phyloP scores from a whole-genome alignment of 2,888 invertebrate species.

The Timema cristinae region DNA sequence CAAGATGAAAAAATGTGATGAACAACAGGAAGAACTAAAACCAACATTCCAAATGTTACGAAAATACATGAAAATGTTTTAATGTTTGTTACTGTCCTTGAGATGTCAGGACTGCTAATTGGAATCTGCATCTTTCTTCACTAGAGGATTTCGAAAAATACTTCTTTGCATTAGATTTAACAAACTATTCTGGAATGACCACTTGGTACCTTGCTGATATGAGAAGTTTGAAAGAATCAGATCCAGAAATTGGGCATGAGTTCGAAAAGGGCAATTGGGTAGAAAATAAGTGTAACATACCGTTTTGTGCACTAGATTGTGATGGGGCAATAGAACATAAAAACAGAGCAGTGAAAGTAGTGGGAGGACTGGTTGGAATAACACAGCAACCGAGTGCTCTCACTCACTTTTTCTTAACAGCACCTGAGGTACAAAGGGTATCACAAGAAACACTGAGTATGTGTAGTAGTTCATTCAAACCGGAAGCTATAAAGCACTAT shows the following conservation, averaged over 20 bases:
- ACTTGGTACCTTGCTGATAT: constrained; percentile 17
- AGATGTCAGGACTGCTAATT: constrained; percentile 18
- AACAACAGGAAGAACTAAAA: background rate
- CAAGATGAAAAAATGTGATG: no score
- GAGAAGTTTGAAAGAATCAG: constrained; percentile 17
- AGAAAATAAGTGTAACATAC: constrained; percentile 16
- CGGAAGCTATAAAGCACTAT: constrained; percentile 16
- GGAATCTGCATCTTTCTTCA: constrained; percentile 17
- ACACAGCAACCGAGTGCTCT: constrained; percentile 18
- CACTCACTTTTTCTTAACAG: constrained; percentile 17
- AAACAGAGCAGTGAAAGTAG: constrained; percentile 19
- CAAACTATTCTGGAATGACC: constrained; percentile 23
- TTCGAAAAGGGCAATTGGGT: constrained; percentile 20
- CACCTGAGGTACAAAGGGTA: constrained; percentile 13
- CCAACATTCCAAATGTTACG: constrained; percentile 13
- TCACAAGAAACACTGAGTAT: constrained; percentile 18
- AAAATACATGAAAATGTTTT: constrained; percentile 18
- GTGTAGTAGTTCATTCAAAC: constrained; percentile 5
- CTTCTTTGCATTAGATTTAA: constrained; percentile 19
- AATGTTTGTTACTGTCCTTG: constrained; percentile 2
- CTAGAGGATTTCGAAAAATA: constrained; percentile 17
- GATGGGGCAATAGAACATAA: constrained; percentile 17
- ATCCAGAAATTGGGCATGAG: constrained; percentile 19
- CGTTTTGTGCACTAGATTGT: constrained; percentile 16
- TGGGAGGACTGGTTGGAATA: constrained; percentile 19